Percentiles rank a stretch among this genome's conserved stretches.
These are phyloP conservation scores for Sparidentex hasta DNA, from an alignment of 2,797 vertebrate genomes.

Conservation along the genomic window DNA sequence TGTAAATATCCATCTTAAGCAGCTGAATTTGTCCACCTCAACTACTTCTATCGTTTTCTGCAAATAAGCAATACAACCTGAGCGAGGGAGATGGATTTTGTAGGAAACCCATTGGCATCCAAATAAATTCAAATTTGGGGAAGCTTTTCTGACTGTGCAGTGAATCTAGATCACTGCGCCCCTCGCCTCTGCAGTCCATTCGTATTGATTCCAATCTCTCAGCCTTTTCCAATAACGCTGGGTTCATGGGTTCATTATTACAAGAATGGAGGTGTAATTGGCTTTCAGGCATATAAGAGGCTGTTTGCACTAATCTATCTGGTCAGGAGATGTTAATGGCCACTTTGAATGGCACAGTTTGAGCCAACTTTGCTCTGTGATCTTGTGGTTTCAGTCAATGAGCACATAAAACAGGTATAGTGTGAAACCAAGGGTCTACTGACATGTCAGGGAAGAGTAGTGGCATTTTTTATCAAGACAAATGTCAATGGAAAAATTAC, in stretches of 20 bases:
- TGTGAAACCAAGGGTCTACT: constrained; percentile 51
- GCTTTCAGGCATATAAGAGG: constrained; percentile 77
- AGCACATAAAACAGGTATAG: constrained; percentile 67
- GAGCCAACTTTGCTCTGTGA: constrained; percentile 57
- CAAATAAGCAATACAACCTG: constrained; percentile 61
- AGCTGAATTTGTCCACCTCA: constrained; percentile 67
- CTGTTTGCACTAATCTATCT: constrained; percentile 80
- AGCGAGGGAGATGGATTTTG: constrained; percentile 65
- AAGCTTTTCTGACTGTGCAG: constrained; percentile 65
- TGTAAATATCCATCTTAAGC: constrained; percentile 78
- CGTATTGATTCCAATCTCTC: constrained; percentile 83
- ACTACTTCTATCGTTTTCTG: constrained; percentile 52
- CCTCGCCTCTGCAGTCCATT: constrained; percentile 65
- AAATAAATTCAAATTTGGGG: constrained; percentile 81
- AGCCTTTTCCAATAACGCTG: constrained; percentile 80
- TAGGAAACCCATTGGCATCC: constrained; percentile 70
- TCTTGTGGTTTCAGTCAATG: constrained; percentile 65
- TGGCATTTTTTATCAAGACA: neutral
- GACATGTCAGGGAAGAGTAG: constrained; percentile 16
- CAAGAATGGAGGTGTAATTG: constrained; percentile 82
- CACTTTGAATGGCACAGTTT: constrained; percentile 70
- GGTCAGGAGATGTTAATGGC: constrained; percentile 71
- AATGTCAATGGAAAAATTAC: constrained; percentile 3
- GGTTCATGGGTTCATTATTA: constrained; percentile 86
- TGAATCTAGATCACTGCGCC: constrained; percentile 63